Percentiles rank a stretch among this genome's conserved stretches.
Conservation (phyloP, 2,113 vertebrate genomes). For the Phyllostomus discolor region DNA sequence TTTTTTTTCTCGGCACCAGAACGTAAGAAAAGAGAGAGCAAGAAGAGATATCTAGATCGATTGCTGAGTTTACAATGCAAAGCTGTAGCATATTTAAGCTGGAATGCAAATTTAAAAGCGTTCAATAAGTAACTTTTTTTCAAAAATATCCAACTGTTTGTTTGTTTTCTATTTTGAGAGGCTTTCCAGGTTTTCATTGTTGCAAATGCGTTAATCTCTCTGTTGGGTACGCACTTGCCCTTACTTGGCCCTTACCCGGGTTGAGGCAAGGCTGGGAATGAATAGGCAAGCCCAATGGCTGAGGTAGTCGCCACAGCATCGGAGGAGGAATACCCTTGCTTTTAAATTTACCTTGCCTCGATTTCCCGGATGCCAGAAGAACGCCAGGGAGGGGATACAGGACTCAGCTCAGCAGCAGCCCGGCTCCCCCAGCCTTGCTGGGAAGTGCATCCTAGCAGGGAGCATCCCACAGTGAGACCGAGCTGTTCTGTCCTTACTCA, state of each 20-base stretch:
- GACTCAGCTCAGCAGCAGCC: conserved; percentile 23
- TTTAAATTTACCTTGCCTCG: conserved; percentile 71
- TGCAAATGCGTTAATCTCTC: neutral
- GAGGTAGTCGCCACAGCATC: conserved; percentile 30
- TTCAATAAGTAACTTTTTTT: conserved; percentile 64
- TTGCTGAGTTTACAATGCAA: conserved; percentile 69
- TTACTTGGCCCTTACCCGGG: neutral
- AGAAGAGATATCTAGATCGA: conserved; percentile 73
- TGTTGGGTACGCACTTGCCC: neutral
- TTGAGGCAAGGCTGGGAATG: conserved; percentile 4
- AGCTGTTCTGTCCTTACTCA: neutral
- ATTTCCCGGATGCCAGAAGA: conserved; percentile 56
- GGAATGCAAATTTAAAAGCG: conserved; percentile 51
- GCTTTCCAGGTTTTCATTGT: neutral
- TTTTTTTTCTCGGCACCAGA: conserved; percentile 74
- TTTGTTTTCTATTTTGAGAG: neutral
- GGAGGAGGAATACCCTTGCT: conserved; percentile 43
- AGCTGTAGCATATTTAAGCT: conserved; percentile 47
- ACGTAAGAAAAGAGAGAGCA: conserved; percentile 70
- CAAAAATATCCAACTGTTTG: conserved; percentile 15
- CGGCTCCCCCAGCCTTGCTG: neutral
- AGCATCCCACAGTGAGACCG: neutral
- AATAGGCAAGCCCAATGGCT: conserved; percentile 21
- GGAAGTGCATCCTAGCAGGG: neutral
- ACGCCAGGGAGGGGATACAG: conserved; percentile 18